Percentiles rank a stretch among this genome's conserved stretches.
These are phyloP conservation scores for Psilopogon haemacephalus DNA, from an alignment of 2,113 vertebrate genomes.

Conservation along the genomic window DNA sequence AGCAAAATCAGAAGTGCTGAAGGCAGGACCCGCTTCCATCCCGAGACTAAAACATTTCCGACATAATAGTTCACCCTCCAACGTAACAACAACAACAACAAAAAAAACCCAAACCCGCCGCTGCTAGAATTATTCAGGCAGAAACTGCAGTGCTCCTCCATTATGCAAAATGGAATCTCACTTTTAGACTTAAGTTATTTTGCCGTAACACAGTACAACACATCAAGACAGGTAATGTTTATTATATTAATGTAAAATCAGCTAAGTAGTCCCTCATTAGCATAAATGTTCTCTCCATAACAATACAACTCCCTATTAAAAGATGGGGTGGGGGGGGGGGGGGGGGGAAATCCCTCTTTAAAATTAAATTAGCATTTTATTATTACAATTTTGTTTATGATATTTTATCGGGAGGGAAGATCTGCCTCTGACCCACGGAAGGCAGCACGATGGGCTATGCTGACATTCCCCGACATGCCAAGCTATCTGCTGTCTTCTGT, in stretches of 20 bases:
- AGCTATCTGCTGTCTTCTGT: constrained; percentile 22
- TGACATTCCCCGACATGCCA: constrained; percentile 65
- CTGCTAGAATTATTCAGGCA: constrained; percentile 31
- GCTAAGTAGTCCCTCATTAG: constrained; percentile 77
- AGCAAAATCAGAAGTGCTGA: background rate
- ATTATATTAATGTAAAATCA: constrained; percentile 81
- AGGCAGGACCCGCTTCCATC: constrained; percentile 44
- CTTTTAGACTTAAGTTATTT: constrained; percentile 68
- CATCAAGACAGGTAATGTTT: constrained; percentile 78
- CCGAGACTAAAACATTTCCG: constrained; percentile 38
- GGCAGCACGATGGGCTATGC: constrained; percentile 15
- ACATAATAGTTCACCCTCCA: constrained; percentile 55
- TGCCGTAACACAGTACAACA: constrained; percentile 61
- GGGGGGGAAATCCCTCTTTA: constrained; percentile 44
- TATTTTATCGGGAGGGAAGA: constrained; percentile 69
- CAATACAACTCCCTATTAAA: constrained; percentile 72
- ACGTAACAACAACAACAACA: constrained; percentile 44
- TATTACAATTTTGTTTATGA: constrained; percentile 75
- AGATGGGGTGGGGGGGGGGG: no score
- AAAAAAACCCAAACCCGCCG: background rate
- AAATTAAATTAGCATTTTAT: constrained; percentile 81
- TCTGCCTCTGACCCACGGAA: constrained; percentile 57
- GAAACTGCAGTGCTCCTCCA: constrained; percentile 65
- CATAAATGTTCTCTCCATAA: constrained; percentile 76
- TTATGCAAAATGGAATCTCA: constrained; percentile 72